phyloP scores from a whole-genome alignment of 1,140 invertebrate species.

The Chelonus insularis region DNA sequence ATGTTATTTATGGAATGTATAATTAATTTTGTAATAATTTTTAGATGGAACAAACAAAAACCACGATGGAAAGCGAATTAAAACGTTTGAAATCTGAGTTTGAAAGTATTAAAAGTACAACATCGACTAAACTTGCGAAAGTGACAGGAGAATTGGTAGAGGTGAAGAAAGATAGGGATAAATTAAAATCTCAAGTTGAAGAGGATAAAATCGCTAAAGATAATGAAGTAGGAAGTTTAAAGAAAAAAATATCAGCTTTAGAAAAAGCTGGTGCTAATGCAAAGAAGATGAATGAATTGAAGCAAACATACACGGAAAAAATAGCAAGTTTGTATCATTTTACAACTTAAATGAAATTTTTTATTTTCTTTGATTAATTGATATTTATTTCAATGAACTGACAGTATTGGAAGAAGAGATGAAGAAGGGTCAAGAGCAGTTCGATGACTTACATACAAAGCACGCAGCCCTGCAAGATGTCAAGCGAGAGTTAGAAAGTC shows the following conservation, averaged over 20 bases:
- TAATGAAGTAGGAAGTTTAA: conserved; percentile 67
- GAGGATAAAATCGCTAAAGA: conserved; percentile 59
- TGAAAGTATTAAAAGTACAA: conserved; percentile 47
- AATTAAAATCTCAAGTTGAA: conserved; percentile 58
- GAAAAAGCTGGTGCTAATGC: conserved; percentile 65
- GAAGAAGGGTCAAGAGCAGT: conserved; percentile 69
- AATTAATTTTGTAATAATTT: conserved; percentile 13
- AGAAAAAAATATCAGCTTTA: conserved; percentile 66
- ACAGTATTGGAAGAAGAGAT: conserved; percentile 71
- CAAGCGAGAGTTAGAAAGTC: conserved; percentile 75
- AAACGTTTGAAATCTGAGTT: conserved; percentile 52
- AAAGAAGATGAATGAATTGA: conserved; percentile 69
- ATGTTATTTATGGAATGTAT: too few relatives aligned
- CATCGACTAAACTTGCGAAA: conserved; percentile 55
- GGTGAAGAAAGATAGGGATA: conserved; percentile 66
- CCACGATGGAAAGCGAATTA: conserved; percentile 49
- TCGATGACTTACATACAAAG: conserved; percentile 77
- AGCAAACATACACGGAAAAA: conserved; percentile 68
- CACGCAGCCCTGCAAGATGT: conserved; percentile 82
- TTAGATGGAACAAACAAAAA: conserved; percentile 49
- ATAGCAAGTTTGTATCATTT: conserved; percentile 64
- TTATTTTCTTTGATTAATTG: conserved; percentile 25
- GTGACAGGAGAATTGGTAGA: conserved; percentile 59
- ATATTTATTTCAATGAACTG: conserved; percentile 36
- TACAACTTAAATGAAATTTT: too few relatives aligned